Base-by-base conservation (phyloP, 2,113 vertebrate species). In the Sinocyclocheilus anophthalmus region DNA sequence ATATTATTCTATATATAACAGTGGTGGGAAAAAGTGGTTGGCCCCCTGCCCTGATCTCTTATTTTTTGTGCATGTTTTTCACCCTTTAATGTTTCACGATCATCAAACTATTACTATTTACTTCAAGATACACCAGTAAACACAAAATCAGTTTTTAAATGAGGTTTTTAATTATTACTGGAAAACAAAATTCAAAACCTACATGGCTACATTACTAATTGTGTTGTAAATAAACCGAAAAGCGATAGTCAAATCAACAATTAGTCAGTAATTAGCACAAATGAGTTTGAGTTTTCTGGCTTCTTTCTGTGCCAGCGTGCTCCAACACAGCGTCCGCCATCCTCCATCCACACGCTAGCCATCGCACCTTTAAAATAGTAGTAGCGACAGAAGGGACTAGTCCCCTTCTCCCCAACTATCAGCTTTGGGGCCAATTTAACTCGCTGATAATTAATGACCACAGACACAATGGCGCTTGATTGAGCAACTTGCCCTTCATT, bases 391-490 rank as follows among this genome's bases (percentile, higher is more conserved):
- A 95, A 93, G 94, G 94, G 78, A 92, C 88, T 93, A 93, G 93
- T 91, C 91, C 90, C 90, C 91, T 92, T 88, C 86, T 91, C 92
- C 91, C 91, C 93, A 94, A 26, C 92, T 93, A 94, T 94, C 92
- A 95, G 93, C 94, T 94, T 94, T 93, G 89, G 93, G 92, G 93
- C 90, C 89, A 92, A 94, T 88, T 90, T 94, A 93, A 93, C 93
- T 94, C 88, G 89, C 91, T 86, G 94, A 95, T 95, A 95, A 95
- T 95, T 94, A 95, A 95, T 95, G 93, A 94, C 93, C 93, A 91
- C 92, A 95, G 94, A 94, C 93, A 95, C n/a, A 94, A 94, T 92
- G 93, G 92, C 88, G 92, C 93, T 94, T 94, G 95, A 95, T 95
- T 94, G 95, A 95, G 94, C 93, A 94, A 95, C 93, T 94, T 93